Evolutionary conservation across 2,113 vertebrate species (phyloP).

Genomic region (Ardeotis arabs): DNA sequence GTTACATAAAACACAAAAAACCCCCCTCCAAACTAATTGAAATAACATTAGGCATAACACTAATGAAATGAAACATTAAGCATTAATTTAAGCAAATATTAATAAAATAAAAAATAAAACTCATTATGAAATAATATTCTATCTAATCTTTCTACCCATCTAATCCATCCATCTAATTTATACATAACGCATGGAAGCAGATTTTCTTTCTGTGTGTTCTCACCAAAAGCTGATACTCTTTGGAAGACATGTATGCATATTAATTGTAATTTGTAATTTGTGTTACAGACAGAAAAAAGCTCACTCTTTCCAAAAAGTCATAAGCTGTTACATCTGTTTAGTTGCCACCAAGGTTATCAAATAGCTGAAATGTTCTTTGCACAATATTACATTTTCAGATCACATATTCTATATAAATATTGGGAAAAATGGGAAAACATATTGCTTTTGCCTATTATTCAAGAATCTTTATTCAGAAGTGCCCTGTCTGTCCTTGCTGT

Average conservation of each 20-base stretch:
- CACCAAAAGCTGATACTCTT: neutral
- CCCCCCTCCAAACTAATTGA: neutral
- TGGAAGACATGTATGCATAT: neutral
- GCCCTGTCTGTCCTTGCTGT: neutral
- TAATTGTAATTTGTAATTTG: neutral
- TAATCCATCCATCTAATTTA: neutral
- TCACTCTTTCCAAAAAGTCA: neutral
- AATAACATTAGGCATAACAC: neutral
- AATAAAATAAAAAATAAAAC: neutral
- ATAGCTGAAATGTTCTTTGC: neutral
- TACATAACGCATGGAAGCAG: neutral
- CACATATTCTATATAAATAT: neutral
- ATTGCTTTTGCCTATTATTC: neutral
- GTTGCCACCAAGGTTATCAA: neutral
- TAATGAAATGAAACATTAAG: slow-evolving; percentile 22
- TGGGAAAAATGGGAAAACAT: neutral
- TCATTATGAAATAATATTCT: neutral
- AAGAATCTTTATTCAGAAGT: neutral
- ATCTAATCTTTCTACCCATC: neutral
- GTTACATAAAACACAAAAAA: neutral
- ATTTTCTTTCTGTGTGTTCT: neutral
- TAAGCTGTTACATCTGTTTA: neutral
- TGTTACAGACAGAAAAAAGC: neutral
- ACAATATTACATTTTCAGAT: neutral
- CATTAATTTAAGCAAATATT: neutral